Conservation (phyloP, 1,140 invertebrate species). For the Pachypeltis micranthus region DNA sequence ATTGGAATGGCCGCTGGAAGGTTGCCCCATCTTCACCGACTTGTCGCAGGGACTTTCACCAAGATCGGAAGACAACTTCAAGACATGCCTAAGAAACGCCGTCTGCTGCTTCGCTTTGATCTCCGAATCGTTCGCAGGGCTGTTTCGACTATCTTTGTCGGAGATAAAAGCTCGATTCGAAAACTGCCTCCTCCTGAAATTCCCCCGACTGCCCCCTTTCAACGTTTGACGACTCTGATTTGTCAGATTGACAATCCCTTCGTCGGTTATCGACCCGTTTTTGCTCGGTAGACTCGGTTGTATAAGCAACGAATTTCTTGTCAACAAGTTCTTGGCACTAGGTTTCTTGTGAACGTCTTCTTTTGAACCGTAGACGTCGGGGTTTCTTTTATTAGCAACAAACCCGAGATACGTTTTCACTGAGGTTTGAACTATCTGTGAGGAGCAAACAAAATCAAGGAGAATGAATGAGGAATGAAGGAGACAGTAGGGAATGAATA, state of each 20-base stretch:
- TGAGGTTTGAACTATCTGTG: neutral
- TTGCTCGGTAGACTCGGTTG: no score
- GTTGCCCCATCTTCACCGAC: no score
- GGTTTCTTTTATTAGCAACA: neutral
- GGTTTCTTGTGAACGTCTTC: no score
- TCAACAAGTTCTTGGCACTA: no score
- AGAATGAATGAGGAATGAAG: neutral
- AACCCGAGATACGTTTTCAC: neutral
- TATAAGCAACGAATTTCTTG: no score
- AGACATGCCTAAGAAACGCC: neutral
- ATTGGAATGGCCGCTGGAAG: no score
- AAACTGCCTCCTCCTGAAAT: neutral
- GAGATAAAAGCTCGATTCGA: no score
- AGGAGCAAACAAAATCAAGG: neutral
- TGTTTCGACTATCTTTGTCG: neutral
- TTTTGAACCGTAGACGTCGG: no score
- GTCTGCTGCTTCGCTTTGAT: neutral
- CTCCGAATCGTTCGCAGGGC: neutral
- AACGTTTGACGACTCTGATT: neutral
- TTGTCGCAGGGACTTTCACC: no score
- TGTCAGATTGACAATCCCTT: no score
- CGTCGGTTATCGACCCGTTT: no score
- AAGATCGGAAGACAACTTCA: neutral
- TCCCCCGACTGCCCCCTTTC: neutral
- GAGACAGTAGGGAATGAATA: no score